These are phyloP conservation scores for Paralvinella palmiformis DNA, from an alignment of 1,140 invertebrate species.

Conservation along the genomic window DNA sequence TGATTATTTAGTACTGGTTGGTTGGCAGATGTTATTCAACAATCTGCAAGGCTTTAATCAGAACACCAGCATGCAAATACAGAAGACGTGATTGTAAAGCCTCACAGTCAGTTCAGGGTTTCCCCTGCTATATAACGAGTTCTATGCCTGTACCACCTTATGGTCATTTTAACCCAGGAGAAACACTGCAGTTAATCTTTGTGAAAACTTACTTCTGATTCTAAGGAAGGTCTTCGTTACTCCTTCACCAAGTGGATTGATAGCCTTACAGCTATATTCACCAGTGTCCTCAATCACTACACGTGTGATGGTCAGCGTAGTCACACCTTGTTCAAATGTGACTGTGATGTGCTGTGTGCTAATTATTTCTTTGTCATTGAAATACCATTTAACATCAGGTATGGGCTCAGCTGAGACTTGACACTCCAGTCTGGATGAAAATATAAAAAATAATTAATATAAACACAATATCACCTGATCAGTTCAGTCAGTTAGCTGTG, in stretches of 20 bases:
- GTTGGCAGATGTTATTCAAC: no score
- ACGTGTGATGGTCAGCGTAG: constrained; percentile 60
- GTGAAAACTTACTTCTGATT: constrained; percentile 13
- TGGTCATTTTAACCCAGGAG: no score
- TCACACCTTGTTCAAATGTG: constrained; percentile 55
- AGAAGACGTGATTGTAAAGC: no score
- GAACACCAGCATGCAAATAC: no score
- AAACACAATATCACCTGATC: no score
- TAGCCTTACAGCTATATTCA: constrained; percentile 85
- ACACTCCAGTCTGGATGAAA: constrained; percentile 34
- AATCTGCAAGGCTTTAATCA: no score
- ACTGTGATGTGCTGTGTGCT: constrained; percentile 53
- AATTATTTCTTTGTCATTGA: constrained; percentile 32
- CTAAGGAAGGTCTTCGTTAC: constrained; percentile 58
- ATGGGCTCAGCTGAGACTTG: constrained; percentile 36
- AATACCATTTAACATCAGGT: constrained; percentile 42
- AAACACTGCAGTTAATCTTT: neutral
- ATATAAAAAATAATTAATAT: no score
- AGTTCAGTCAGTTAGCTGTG: no score
- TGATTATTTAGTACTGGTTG: no score
- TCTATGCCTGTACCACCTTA: no score
- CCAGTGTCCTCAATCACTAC: constrained; percentile 81
- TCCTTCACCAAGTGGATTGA: constrained; percentile 82
- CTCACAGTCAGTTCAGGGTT: no score
- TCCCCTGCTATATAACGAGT: no score